Evolutionary conservation across 2,113 vertebrate species (phyloP).

Genomic region (Ciconia boyciana): DNA sequence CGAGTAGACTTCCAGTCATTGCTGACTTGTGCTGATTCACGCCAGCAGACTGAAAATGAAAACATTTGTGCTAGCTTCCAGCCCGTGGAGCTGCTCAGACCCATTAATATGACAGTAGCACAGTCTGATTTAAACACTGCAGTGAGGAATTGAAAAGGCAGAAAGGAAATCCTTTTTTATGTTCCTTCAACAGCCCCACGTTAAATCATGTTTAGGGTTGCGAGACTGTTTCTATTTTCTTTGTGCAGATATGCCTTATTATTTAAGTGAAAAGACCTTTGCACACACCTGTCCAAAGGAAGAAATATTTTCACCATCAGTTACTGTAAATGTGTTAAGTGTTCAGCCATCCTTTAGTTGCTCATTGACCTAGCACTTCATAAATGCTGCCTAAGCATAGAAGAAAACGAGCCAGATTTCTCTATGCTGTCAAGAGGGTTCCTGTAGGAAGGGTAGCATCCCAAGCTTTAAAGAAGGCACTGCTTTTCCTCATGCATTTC

Average conservation of each 20-base stretch:
- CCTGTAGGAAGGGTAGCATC: not conserved
- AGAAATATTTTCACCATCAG: not conserved
- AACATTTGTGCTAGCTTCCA: not conserved
- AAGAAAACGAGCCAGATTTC: not conserved
- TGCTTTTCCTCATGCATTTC: not conserved
- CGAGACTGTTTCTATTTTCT: not conserved
- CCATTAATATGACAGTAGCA: not conserved
- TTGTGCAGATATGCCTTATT: not conserved
- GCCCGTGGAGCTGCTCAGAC: not conserved
- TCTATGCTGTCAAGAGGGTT: not conserved
- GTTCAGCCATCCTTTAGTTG: not conserved
- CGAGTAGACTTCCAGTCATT: not conserved
- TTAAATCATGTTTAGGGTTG: not conserved
- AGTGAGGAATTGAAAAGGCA: not conserved
- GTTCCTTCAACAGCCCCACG: not conserved
- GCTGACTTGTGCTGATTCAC: constrained; percentile 27
- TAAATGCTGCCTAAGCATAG: not conserved
- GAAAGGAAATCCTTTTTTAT: not conserved
- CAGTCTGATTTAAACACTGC: not conserved
- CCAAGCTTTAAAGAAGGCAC: not conserved
- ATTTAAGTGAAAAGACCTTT: not conserved
- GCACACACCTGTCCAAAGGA: not conserved
- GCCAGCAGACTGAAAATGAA: not conserved
- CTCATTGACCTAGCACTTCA: not conserved
- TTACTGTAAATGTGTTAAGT: not conserved